Evolutionary conservation across 2,888 invertebrate genomes (phyloP).

Genomic region (Synergus umbraculus): DNA sequence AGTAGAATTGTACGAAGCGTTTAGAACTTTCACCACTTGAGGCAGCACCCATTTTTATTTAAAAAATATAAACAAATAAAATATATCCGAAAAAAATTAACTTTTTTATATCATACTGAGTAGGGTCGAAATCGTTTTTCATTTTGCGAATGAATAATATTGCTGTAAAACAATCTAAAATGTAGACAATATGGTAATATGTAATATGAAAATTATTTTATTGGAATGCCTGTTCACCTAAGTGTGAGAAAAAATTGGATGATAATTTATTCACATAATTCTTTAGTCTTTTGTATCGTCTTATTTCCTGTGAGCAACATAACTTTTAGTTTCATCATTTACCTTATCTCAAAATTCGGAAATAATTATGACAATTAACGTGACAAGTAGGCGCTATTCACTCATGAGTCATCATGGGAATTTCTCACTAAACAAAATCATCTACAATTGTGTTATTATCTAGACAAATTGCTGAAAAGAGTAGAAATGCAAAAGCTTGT

Average conservation of each 20-base stretch:
- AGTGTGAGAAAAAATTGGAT: too few species aligned
- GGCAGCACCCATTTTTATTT: slow-evolving; percentile 8
- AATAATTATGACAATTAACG: not conserved
- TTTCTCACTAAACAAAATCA: not conserved
- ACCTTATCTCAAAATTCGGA: not conserved
- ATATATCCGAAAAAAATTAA: too few species aligned
- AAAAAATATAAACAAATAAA: not conserved
- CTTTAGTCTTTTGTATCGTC: not conserved
- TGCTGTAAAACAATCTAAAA: too few species aligned
- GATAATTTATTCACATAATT: not conserved
- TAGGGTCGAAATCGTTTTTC: too few species aligned
- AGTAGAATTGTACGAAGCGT: not conserved
- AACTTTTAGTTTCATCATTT: not conserved
- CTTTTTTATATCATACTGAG: too few species aligned
- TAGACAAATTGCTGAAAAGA: not conserved
- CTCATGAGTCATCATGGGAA: not conserved
- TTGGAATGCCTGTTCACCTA: too few species aligned
- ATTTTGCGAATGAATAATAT: too few species aligned
- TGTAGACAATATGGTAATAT: too few species aligned
- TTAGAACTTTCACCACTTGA: slow-evolving; percentile 15
- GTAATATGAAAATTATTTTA: too few species aligned
- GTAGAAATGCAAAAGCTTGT: not conserved
- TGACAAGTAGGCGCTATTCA: not conserved
- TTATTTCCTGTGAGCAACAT: not conserved
- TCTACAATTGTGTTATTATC: not conserved